Evolutionary conservation across 2,797 vertebrate species (phyloP), one percentile per base, ranked within the genome.

Genomic region (Mus minutoides): DNA sequence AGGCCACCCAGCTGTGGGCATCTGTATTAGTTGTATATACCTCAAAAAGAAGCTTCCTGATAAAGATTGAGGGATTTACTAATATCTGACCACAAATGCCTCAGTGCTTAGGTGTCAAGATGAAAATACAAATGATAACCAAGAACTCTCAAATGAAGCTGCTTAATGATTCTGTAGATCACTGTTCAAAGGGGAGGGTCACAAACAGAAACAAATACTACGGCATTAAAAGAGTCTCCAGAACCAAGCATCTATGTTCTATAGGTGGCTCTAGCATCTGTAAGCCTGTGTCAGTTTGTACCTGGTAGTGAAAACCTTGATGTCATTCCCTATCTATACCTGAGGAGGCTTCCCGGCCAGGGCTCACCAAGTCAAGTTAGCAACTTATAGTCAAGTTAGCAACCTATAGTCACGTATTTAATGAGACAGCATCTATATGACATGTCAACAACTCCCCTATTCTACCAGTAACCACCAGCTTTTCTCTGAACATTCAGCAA

Each of bases 71-170:
- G 40, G 31, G n/a, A 84, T 6, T 29, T 84, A 84, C 9, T 84
- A 46, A 46, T 46, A 4, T 84, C 16, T 84, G 40, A 17, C 9
- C 58, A 84, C 19, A 77, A 54, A 79, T 89, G 58, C 29, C 69
- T 46, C 52, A 29, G 54, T 31, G 26, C 21, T 31, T 37, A 94
- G 56, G 85, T 5, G 71, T 49, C 56, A 79, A 49, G 96, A 93
- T 88, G 93, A 94, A 95, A 97, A 77, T 76, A 52, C 91, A 95
- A 80, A 91, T 71, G 64, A 87, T 40, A 79, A 79, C 76, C 40
- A n/a, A 97, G 56, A 89, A 77, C 73, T 67, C 52, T 93, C 84
- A 29, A 37, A 91, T 64, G 69, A 79, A 89, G 14, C 62, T 84
- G 89, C 21, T 17, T 91, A 94, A 94, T 80, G 86, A 86, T 12